These are phyloP conservation scores for Pissodes strobi DNA, from an alignment of 1,140 invertebrate species.

Conservation along the genomic window DNA sequence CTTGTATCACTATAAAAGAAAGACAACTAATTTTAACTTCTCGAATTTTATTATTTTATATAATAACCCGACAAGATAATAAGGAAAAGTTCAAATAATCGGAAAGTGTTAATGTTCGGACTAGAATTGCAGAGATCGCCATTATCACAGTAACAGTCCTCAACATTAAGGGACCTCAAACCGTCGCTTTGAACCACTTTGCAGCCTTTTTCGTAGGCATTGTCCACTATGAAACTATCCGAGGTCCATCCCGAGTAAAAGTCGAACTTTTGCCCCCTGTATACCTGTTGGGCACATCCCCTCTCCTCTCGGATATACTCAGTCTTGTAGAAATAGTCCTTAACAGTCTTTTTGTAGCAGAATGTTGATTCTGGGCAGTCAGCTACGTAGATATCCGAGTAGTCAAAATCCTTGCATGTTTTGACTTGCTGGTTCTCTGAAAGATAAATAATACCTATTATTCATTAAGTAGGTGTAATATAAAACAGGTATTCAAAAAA, in stretches of 20 bases:
- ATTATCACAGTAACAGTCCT: constrained; percentile 25
- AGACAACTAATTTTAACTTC: no score
- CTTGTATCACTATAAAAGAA: no score
- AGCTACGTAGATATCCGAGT: constrained; percentile 1
- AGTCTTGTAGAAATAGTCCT: constrained; percentile 4
- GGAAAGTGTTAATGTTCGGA: no score
- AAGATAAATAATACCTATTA: no score
- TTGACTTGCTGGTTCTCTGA: background rate
- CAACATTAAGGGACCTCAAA: background rate
- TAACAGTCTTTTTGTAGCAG: constrained; percentile 17
- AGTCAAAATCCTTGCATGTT: constrained; percentile 24
- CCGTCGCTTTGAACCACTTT: constrained; percentile 5
- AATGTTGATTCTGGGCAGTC: constrained; percentile 29
- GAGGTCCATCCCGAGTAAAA: background rate
- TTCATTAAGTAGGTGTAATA: no score
- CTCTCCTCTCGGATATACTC: constrained; percentile 9
- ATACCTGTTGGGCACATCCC: constrained; percentile 22
- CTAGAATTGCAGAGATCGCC: constrained; percentile 25
- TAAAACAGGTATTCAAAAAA: no score
- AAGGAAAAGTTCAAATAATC: no score
- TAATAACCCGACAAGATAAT: no score
- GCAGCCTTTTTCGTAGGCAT: constrained; percentile 20
- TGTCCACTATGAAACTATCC: constrained; percentile 1
- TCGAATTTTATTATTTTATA: no score
- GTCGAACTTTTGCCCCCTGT: constrained; percentile 21